phyloP scores from a whole-genome alignment of 2,888 invertebrate genomes.

The Phengaris arion region DNA sequence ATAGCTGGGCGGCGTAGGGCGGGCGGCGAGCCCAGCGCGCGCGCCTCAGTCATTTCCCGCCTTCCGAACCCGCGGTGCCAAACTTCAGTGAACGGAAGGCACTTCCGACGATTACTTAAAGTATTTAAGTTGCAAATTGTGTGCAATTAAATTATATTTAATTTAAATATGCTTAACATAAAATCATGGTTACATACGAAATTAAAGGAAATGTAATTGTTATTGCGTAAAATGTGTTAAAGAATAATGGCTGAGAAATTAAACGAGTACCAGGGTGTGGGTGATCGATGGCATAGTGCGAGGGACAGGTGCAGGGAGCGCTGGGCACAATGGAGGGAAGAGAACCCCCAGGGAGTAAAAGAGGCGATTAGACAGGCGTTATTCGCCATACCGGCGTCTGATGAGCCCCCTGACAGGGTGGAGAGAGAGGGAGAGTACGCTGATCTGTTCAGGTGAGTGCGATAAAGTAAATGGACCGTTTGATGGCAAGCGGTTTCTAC shows the following conservation, averaged over 20 bases:
- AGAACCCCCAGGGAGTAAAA: conserved; percentile 76
- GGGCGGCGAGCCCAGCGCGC: conserved; percentile 60
- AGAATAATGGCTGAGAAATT: conserved; percentile 85
- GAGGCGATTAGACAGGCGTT: conserved; percentile 71
- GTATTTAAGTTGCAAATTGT: neutral
- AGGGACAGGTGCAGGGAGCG: conserved; percentile 83
- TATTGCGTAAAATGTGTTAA: conserved; percentile 28
- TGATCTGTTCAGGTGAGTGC: conserved; percentile 61
- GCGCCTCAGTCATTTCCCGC: conserved; percentile 61
- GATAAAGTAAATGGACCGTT: neutral
- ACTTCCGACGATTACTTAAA: neutral
- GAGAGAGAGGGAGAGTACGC: conserved; percentile 66
- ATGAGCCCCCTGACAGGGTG: conserved; percentile 59
- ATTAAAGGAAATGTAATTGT: conserved; percentile 28
- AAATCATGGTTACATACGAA: neutral
- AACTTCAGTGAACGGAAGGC: conserved; percentile 18
- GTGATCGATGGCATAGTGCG: conserved; percentile 84
- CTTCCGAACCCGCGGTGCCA: conserved; percentile 45
- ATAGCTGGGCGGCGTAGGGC: conserved; percentile 52
- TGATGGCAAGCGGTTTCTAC: no score
- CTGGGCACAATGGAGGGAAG: conserved; percentile 81
- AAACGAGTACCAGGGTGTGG: conserved; percentile 87
- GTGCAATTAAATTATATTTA: neutral
- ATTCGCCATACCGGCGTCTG: conserved; percentile 66
- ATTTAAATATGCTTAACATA: neutral